phyloP scores from a whole-genome alignment of 2,888 invertebrate species.

The Serripes groenlandicus region DNA sequence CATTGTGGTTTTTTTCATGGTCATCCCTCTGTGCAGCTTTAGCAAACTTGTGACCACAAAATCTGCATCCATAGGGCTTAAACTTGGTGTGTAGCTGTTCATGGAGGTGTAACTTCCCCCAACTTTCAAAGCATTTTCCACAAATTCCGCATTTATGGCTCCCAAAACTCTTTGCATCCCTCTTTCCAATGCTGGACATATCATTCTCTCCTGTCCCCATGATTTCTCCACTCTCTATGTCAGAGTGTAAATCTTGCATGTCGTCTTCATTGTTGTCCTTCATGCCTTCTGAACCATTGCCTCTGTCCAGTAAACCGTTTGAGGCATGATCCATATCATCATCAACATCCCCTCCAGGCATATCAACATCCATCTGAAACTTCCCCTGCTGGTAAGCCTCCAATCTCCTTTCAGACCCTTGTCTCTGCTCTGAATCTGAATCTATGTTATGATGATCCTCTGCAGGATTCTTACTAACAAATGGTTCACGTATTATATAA shows the following conservation, averaged over 20 bases:
- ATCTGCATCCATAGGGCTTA: constrained; percentile 78
- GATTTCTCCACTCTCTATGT: constrained; percentile 40
- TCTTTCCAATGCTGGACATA: constrained; percentile 39
- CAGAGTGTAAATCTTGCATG: constrained; percentile 19
- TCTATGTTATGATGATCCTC: constrained; percentile 43
- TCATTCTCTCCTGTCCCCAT: constrained; percentile 5
- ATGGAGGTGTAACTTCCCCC: constrained; percentile 75
- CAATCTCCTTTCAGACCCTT: constrained; percentile 6
- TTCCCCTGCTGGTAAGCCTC: constrained; percentile 19
- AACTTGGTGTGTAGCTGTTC: constrained; percentile 78
- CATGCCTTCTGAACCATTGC: constrained; percentile 20
- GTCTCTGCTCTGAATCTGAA: constrained; percentile 15
- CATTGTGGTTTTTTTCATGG: constrained; percentile 76
- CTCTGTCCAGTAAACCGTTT: constrained; percentile 14
- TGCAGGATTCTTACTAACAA: constrained; percentile 39
- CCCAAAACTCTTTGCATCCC: constrained; percentile 53
- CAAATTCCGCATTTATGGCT: constrained; percentile 76
- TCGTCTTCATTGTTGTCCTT: constrained; percentile 27
- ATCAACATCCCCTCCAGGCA: constrained; percentile 25
- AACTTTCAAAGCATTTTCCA: constrained; percentile 73
- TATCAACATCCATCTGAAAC: constrained; percentile 27
- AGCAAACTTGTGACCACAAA: constrained; percentile 77
- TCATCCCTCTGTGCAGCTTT: constrained; percentile 74
- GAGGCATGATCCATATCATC: constrained; percentile 28
- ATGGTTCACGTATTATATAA: constrained; percentile 58